Evolutionary conservation across 2,888 invertebrate genomes (phyloP).

Genomic region (Hermodice carunculata): DNA sequence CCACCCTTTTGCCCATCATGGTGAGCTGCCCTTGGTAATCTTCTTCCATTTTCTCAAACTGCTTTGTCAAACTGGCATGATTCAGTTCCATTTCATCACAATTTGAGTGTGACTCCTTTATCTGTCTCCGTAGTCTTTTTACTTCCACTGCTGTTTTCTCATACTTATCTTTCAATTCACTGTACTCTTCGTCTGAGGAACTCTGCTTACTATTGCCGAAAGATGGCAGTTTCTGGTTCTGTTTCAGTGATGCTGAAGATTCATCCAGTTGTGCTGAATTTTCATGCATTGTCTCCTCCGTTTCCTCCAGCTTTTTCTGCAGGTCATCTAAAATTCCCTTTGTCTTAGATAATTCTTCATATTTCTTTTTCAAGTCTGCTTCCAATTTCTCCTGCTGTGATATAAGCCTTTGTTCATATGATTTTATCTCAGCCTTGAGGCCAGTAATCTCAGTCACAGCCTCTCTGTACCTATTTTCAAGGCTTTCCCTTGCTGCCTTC

Average conservation of each 20-base stretch:
- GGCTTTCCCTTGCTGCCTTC: too few relatives aligned
- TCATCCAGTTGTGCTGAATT: neutral
- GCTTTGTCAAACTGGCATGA: slow-evolving; percentile 49
- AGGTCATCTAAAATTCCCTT: neutral
- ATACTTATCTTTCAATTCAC: slow-evolving; percentile 7
- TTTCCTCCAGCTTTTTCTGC: neutral
- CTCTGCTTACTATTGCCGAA: too few relatives aligned
- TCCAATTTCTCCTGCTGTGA: slow-evolving; percentile 2
- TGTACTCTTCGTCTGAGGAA: neutral
- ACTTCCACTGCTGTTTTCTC: slow-evolving; percentile 11
- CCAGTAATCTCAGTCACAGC: too few relatives aligned
- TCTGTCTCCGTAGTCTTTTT: slow-evolving; percentile 10
- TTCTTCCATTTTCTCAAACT: slow-evolving; percentile 75
- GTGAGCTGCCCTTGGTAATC: slow-evolving; percentile 77
- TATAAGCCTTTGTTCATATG: neutral
- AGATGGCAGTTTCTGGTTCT: slow-evolving; percentile 13
- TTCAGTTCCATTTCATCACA: slow-evolving; percentile 43
- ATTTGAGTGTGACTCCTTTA: slow-evolving; percentile 19
- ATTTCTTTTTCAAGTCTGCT: neutral
- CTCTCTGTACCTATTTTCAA: too few relatives aligned
- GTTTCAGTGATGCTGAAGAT: neutral
- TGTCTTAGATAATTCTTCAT: slow-evolving; percentile 7
- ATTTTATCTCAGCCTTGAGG: too few relatives aligned
- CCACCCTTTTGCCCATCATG: slow-evolving; percentile 85
- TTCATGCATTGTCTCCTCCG: neutral